phyloP scores from a whole-genome alignment of 2,797 vertebrate genomes.

The Amblyopsis hoosieri region DNA sequence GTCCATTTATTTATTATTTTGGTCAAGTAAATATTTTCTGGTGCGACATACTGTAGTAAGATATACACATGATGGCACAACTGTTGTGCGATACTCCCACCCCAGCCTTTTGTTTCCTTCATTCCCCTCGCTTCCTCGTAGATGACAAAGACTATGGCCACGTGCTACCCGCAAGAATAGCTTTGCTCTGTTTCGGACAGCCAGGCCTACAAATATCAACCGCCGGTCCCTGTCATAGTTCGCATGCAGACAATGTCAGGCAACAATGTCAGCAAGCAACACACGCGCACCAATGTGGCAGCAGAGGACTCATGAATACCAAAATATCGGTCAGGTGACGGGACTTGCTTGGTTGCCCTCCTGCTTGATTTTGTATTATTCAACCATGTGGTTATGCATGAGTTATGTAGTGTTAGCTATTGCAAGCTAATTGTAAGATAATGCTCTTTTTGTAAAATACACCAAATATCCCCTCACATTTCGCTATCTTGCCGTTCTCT shows the following conservation, averaged over 20 bases:
- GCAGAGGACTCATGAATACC: conserved; percentile 61
- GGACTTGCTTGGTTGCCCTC: conserved; percentile 37
- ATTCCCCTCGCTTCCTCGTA: conserved; percentile 64
- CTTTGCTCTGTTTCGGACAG: conserved; percentile 48
- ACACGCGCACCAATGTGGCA: conserved; percentile 44
- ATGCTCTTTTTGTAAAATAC: too few relatives aligned
- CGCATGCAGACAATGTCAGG: conserved; percentile 37
- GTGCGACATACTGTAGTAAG: conserved; percentile 18
- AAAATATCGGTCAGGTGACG: conserved; percentile 53
- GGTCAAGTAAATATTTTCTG: conserved; percentile 22
- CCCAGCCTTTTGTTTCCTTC: too few relatives aligned
- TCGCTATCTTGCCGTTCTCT: too few relatives aligned
- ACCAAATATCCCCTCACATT: too few relatives aligned
- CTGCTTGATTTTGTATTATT: conserved; percentile 19
- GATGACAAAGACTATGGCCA: conserved; percentile 81
- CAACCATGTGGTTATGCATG: conserved; percentile 49
- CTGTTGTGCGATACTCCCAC: conserved; percentile 51
- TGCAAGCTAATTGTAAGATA: too few relatives aligned
- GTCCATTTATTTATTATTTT: neutral
- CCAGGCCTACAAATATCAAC: neutral
- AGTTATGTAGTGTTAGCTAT: too few relatives aligned
- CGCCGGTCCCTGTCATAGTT: neutral
- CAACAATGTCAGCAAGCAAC: conserved; percentile 46
- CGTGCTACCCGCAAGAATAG: conserved; percentile 79
- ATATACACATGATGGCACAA: conserved; percentile 31